Conservation (phyloP, 2,797 vertebrate genomes). For the Microcaecilia unicolor region DNA sequence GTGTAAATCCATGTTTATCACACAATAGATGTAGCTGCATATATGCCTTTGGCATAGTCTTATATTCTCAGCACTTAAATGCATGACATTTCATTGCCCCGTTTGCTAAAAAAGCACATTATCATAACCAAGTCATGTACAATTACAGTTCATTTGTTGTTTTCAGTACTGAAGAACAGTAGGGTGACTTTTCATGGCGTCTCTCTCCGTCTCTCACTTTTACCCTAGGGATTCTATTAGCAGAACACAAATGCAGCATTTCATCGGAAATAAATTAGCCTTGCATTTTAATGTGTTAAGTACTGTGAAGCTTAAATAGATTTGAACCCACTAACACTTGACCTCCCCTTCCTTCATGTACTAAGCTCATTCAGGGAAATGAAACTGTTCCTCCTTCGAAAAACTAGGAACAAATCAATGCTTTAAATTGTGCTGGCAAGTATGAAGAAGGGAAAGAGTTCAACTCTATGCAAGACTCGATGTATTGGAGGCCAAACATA, state of each 20-base stretch:
- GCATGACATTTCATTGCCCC: conserved; percentile 15
- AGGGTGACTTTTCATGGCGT: conserved; percentile 25
- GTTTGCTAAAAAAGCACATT: conserved; percentile 38
- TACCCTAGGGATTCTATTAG: conserved; percentile 53
- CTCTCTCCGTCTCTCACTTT: conserved; percentile 22
- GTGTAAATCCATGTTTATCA: too few relatives aligned
- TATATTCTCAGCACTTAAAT: conserved; percentile 15
- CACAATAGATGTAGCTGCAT: too few relatives aligned
- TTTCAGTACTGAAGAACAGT: conserved; percentile 25
- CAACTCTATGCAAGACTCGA: too few relatives aligned
- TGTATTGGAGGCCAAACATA: too few relatives aligned
- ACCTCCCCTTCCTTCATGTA: too few relatives aligned
- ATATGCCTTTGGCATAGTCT: conserved; percentile 15
- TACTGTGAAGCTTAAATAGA: conserved; percentile 44
- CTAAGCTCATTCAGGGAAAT: conserved; percentile 28
- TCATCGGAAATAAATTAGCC: conserved; percentile 51
- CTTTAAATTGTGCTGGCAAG: too few relatives aligned
- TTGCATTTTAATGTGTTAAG: conserved; percentile 39
- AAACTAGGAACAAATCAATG: conserved; percentile 28
- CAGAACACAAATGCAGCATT: conserved; percentile 38
- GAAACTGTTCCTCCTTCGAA: conserved; percentile 34
- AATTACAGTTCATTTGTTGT: conserved; percentile 51
- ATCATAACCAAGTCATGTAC: conserved; percentile 39
- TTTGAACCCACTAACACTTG: conserved; percentile 40
- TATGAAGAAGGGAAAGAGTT: too few relatives aligned